Evolutionary conservation across 2,113 vertebrate genomes (phyloP).

Genomic region (Amblyopsis rosae): DNA sequence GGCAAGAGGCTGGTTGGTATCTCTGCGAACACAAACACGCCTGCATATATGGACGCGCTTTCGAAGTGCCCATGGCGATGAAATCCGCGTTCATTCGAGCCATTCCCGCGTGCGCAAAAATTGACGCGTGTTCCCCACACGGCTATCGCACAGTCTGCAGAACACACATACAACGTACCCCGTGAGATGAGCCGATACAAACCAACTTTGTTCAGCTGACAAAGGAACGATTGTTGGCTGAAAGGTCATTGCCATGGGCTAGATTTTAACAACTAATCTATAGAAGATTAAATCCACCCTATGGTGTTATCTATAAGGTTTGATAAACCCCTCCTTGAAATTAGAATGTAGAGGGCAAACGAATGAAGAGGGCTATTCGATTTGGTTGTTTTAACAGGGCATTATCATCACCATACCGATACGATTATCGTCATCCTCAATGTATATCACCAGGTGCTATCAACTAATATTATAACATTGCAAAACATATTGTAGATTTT

Average conservation of each 20-base stretch:
- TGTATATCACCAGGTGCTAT: conserved; percentile 1
- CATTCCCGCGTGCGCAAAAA: conserved; percentile 18
- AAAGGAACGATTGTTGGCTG: conserved; percentile 61
- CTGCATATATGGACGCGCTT: conserved; percentile 30
- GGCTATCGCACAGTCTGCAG: conserved; percentile 56
- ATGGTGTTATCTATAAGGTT: conserved; percentile 38
- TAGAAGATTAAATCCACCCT: conserved; percentile 9
- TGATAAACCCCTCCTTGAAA: conserved; percentile 27
- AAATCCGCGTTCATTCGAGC: conserved; percentile 21
- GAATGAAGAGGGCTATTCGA: conserved; percentile 22
- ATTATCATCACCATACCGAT: neutral
- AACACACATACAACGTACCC: conserved; percentile 25
- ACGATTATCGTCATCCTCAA: neutral
- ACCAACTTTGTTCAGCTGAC: conserved; percentile 61
- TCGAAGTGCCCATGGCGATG: conserved; percentile 49
- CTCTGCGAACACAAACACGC: conserved; percentile 48
- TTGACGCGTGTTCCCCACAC: conserved; percentile 54
- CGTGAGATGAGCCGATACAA: conserved; percentile 67
- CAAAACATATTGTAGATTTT: too few species aligned
- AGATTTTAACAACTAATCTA: conserved; percentile 6
- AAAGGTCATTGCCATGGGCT: conserved; percentile 52
- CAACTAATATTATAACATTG: too few species aligned
- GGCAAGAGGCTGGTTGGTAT: conserved; percentile 71
- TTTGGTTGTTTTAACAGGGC: neutral
- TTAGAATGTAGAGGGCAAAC: conserved; percentile 35